phyloP scores from a whole-genome alignment of 2,797 vertebrate species.

The Antrozous pallidus region DNA sequence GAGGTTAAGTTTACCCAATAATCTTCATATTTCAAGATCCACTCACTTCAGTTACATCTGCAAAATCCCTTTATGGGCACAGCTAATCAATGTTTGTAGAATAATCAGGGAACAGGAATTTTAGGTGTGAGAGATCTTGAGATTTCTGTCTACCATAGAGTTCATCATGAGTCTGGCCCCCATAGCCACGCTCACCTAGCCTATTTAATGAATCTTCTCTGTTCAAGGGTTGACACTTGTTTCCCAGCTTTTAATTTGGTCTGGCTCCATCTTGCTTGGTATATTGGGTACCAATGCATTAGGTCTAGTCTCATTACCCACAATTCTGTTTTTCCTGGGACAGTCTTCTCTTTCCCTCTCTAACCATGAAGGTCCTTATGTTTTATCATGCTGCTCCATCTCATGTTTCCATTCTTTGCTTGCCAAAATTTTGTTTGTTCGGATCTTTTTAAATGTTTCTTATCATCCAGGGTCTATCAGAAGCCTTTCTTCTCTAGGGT shows the following conservation, averaged over 20 bases:
- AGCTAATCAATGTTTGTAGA: neutral
- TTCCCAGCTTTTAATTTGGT: neutral
- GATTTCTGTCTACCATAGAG: neutral
- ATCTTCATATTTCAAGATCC: neutral
- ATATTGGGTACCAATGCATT: accelerated
- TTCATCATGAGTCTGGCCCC: neutral
- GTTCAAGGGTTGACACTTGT: neutral
- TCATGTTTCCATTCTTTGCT: neutral
- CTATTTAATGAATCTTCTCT: neutral
- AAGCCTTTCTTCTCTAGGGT: neutral
- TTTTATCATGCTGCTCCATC: neutral
- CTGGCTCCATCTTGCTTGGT: neutral
- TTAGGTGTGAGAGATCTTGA: neutral
- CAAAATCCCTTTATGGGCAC: neutral
- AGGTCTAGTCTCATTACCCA: neutral
- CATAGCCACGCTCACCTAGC: neutral
- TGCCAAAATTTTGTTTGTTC: neutral
- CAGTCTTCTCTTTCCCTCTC: neutral
- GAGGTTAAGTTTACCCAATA: neutral
- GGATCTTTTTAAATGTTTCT: neutral
- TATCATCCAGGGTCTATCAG: neutral
- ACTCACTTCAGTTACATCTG: neutral
- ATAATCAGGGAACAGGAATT: neutral
- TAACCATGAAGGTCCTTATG: neutral
- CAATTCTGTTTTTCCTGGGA: neutral